Evolutionary conservation across 2,888 invertebrate species (phyloP).

Genomic region (Hyles lineata): DNA sequence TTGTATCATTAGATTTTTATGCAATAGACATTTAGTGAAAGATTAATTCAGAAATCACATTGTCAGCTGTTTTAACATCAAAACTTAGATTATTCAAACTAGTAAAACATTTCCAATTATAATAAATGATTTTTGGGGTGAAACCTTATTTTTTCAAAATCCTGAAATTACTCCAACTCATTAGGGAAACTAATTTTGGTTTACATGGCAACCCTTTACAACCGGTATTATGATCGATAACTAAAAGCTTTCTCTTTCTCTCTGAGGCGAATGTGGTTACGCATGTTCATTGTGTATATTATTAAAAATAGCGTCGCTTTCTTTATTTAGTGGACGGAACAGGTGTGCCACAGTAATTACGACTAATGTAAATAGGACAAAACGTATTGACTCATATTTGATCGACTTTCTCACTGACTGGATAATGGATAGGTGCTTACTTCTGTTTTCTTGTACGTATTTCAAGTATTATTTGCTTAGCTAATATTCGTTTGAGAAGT

Average conservation of each 20-base stretch:
- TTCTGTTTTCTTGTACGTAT: too few relatives aligned
- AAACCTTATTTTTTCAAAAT: neutral
- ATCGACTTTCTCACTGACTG: too few relatives aligned
- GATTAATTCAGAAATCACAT: too few relatives aligned
- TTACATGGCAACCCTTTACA: conserved; percentile 39
- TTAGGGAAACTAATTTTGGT: conserved; percentile 24
- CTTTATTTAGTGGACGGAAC: conserved; percentile 34
- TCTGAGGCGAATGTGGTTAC: conserved; percentile 34
- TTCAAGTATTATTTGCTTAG: too few relatives aligned
- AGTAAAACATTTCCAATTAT: too few relatives aligned
- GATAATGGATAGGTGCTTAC: too few relatives aligned
- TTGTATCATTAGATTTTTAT: too few relatives aligned
- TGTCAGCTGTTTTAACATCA: too few relatives aligned
- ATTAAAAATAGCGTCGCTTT: conserved; percentile 41
- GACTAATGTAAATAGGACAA: neutral
- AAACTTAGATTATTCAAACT: too few relatives aligned
- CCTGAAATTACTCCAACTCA: neutral
- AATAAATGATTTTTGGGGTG: neutral
- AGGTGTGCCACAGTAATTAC: conserved; percentile 24
- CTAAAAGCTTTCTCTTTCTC: conserved; percentile 63
- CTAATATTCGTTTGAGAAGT: too few relatives aligned
- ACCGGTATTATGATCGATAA: conserved; percentile 55
- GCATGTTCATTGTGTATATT: conserved; percentile 33
- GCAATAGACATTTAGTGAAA: too few relatives aligned
- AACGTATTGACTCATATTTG: neutral